These are phyloP conservation scores for Mechanitis mazaeus DNA, from an alignment of 2,888 invertebrate genomes.

Conservation along the genomic window DNA sequence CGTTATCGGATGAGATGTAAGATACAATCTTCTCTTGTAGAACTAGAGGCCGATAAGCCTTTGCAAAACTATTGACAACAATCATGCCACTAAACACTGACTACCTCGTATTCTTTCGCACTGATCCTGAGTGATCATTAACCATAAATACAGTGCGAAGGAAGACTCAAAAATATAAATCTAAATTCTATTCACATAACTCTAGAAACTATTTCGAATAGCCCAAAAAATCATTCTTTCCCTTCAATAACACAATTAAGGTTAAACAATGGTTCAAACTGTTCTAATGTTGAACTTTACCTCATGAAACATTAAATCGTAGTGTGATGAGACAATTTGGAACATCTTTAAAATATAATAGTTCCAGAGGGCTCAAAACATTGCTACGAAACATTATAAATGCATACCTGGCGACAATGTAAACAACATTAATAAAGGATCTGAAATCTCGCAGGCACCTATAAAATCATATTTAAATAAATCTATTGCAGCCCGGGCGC, in stretches of 20 bases:
- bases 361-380: constrained; percentile 9
- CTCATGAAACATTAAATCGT: not conserved
- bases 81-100: constrained; percentile 68
- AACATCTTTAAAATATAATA: constrained; percentile 10
- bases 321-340: constrained; percentile 14
- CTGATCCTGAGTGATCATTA: constrained; percentile 16
- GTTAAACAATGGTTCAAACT: constrained; percentile 3
- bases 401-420: constrained; percentile 78
- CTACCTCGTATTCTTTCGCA: constrained; percentile 44
- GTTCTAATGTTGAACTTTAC: constrained; percentile 1
- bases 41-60: constrained; percentile 28
- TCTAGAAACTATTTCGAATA: constrained; percentile 27
- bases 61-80: constrained; percentile 60
- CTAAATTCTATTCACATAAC: constrained; percentile 26
- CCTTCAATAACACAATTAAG: not conserved
- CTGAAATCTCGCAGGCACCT: constrained; percentile 74
- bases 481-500: constrained; percentile 73
- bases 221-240: constrained; percentile 12
- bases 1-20: not conserved
- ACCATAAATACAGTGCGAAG: constrained; percentile 19
- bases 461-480: constrained; percentile 70
- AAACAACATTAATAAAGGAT: constrained; percentile 76
- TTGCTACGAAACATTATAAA: constrained; percentile 37
- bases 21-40: constrained; percentile 6
- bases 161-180: constrained; percentile 24